A percentile compares a stretch with the other conserved stretches of the same genome.
phyloP scores from a whole-genome alignment of 2,888 invertebrate species.

The Gymnocheta viridis region DNA sequence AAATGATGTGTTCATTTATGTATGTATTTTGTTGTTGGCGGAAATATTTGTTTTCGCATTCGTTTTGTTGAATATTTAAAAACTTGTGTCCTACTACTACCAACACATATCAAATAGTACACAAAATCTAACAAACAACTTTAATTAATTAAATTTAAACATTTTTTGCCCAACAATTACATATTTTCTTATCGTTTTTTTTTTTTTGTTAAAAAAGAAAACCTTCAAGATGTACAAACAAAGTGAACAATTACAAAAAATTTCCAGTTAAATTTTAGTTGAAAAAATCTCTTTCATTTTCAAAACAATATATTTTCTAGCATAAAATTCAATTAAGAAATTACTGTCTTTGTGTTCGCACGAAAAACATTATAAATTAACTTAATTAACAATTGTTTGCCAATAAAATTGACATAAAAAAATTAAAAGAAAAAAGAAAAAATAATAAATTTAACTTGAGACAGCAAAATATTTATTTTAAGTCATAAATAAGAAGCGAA shows the following conservation, averaged over 20 bases:
- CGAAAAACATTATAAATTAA: constrained; percentile 32
- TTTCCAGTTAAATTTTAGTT: neutral
- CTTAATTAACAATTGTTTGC: constrained; percentile 49
- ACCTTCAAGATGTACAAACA: neutral
- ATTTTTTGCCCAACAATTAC: neutral
- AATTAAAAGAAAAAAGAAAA: constrained; percentile 40
- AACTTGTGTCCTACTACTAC: too few relatives aligned
- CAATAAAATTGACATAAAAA: constrained; percentile 50
- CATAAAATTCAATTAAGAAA: constrained; percentile 8
- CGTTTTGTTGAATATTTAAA: too few relatives aligned
- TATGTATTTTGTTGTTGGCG: too few relatives aligned
- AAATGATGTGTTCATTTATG: too few relatives aligned
- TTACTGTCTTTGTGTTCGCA: neutral
- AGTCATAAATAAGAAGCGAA: constrained; percentile 16
- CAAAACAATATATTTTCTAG: neutral
- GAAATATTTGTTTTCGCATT: too few relatives aligned
- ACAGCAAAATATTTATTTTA: constrained; percentile 29
- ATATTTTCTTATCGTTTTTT: too few relatives aligned
- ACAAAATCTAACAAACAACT: constrained; percentile 2
- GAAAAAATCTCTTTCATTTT: neutral
- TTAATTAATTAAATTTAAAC: neutral
- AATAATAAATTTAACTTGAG: constrained; percentile 51
- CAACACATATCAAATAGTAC: too few relatives aligned
- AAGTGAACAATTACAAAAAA: constrained; percentile 10
- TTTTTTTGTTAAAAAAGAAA: too few relatives aligned